These are phyloP conservation scores for Alaudala cheleensis DNA, from an alignment of 2,113 vertebrate species.

Conservation along the genomic window DNA sequence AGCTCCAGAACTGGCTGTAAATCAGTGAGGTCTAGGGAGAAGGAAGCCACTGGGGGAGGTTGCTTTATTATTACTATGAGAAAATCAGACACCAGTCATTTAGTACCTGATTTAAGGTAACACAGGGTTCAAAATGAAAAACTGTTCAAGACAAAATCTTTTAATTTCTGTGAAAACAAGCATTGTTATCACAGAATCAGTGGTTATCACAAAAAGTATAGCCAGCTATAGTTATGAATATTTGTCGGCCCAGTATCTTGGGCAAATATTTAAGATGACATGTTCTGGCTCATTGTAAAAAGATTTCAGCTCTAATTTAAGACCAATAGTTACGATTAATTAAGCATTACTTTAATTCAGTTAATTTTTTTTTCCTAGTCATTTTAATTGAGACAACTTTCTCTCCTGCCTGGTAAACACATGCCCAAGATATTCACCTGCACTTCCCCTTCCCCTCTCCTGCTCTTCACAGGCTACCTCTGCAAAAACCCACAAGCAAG, in stretches of 20 bases:
- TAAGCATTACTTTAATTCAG: background rate
- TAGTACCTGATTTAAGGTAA: slow-evolving; percentile 31
- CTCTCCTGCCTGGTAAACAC: background rate
- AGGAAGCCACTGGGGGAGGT: background rate
- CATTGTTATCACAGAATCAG: background rate
- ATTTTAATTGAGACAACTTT: background rate
- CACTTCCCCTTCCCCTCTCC: background rate
- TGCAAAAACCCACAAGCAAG: background rate
- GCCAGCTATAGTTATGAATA: background rate
- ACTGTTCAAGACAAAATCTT: background rate
- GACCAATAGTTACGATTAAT: background rate
- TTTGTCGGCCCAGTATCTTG: background rate
- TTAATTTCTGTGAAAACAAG: background rate
- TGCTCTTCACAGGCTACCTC: background rate
- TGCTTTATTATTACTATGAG: background rate
- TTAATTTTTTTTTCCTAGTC: background rate
- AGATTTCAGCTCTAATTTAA: background rate
- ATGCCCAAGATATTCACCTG: background rate
- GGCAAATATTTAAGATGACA: background rate
- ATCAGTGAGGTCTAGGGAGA: background rate
- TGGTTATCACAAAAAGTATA: background rate
- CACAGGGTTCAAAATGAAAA: background rate
- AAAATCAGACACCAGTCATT: background rate
- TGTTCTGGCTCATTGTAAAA: background rate
- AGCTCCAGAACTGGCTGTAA: background rate